Evolutionary conservation across 1,140 invertebrate species (phyloP).

Genomic region (Carposina sasakii): DNA sequence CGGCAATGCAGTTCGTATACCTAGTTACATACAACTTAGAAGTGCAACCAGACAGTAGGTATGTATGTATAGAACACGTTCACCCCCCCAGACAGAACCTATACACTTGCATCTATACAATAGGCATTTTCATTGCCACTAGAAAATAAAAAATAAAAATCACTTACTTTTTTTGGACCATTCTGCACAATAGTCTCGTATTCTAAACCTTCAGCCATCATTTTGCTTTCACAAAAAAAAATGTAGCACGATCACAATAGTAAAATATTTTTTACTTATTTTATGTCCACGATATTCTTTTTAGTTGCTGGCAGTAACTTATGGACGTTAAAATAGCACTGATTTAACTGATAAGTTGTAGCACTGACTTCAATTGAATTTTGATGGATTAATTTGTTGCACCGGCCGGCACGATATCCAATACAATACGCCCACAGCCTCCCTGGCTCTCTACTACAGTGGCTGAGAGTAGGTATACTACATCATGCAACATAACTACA

Average conservation of each 20-base stretch:
- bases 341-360: slow-evolving; percentile 21
- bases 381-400: slow-evolving; percentile 39
- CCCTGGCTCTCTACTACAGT: slow-evolving; percentile 48
- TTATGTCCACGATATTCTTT: slow-evolving; percentile 23
- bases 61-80: not conserved
- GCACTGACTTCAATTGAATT: slow-evolving; percentile 50
- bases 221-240: slow-evolving; percentile 47
- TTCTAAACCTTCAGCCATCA: slow-evolving; percentile 72
- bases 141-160: slow-evolving; percentile 13
- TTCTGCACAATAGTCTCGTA: slow-evolving; percentile 73
- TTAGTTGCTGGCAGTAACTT: slow-evolving; percentile 17
- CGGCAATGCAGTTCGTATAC: not conserved
- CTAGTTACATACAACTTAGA: too few relatives aligned
- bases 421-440: slow-evolving; percentile 58
- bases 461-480: too few relatives aligned
- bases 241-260: slow-evolving; percentile 33
- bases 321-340: slow-evolving; percentile 29
- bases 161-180: slow-evolving; percentile 72
- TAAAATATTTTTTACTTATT: slow-evolving; percentile 26
- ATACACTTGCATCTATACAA: not conserved
- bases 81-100: not conserved
- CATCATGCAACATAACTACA: slow-evolving; percentile 32
- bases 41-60: slow-evolving; percentile 4
- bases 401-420: slow-evolving; percentile 47
- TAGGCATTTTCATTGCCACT: too few relatives aligned